Evolutionary conservation across 2,797 vertebrate genomes (phyloP).

Genomic region (Cynopterus sphinx): DNA sequence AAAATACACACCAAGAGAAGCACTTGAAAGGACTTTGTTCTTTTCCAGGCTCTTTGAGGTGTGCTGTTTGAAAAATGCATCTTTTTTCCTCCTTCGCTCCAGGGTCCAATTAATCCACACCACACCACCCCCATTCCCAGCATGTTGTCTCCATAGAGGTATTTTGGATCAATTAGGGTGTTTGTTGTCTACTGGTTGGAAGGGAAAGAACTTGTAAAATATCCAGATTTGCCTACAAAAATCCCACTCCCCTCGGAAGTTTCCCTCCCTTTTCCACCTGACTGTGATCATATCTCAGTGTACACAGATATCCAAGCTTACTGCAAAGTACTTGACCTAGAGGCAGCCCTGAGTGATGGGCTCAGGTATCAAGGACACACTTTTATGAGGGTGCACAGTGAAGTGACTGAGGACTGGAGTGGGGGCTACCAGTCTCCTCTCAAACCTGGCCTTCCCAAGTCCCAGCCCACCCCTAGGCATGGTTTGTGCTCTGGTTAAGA

Average conservation of each 20-base stretch:
- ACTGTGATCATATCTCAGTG: not conserved
- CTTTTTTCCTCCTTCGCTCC: conserved; percentile 59
- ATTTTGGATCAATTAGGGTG: conserved; percentile 67
- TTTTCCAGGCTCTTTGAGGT: conserved; percentile 72
- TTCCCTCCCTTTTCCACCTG: accelerated
- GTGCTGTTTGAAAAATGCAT: conserved; percentile 71
- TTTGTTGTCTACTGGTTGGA: conserved; percentile 61
- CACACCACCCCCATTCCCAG: not conserved
- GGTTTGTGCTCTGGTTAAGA: not conserved
- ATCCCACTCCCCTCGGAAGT: not conserved
- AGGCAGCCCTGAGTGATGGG: not conserved
- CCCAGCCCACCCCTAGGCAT: not conserved
- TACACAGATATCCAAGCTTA: not conserved
- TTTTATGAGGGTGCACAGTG: no score
- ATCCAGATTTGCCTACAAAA: not conserved
- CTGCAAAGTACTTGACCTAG: not conserved
- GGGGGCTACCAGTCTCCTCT: not conserved
- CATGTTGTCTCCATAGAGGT: not conserved
- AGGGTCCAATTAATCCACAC: conserved; percentile 65
- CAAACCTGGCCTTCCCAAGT: not conserved
- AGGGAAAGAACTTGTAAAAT: conserved; percentile 48
- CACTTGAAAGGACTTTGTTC: conserved; percentile 73
- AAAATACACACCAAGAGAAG: conserved; percentile 38
- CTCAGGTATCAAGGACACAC: not conserved
- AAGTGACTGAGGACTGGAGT: not conserved